Evolutionary conservation across 2,888 invertebrate species (phyloP).

Genomic region (Coremacera marginata): DNA sequence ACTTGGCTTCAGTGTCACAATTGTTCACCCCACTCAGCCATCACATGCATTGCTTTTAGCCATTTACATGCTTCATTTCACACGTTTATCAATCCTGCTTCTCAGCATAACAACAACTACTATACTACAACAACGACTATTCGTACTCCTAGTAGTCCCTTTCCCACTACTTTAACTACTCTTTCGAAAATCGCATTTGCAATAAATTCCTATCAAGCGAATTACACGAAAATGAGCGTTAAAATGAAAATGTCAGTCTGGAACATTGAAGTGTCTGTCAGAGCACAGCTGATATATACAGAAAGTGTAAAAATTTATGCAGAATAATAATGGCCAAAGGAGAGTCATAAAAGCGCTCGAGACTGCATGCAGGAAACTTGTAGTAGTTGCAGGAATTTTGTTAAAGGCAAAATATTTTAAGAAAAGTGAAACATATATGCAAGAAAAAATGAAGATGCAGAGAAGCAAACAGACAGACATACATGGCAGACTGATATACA

Average conservation of each 20-base stretch:
- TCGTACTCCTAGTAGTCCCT: not conserved
- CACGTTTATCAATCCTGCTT: constrained; percentile 23
- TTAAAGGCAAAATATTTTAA: too few species aligned
- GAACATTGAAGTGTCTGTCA: constrained; percentile 29
- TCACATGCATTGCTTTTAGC: constrained; percentile 23
- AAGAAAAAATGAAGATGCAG: constrained; percentile 2
- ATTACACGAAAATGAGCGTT: constrained; percentile 48
- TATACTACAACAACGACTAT: not conserved
- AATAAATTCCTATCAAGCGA: constrained; percentile 49
- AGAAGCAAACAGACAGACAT: constrained; percentile 11
- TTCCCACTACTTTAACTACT: not conserved
- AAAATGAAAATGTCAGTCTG: constrained; percentile 49
- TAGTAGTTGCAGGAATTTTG: too few species aligned
- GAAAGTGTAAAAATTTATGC: constrained; percentile 32
- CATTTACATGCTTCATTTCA: constrained; percentile 35
- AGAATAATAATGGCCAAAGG: constrained; percentile 21
- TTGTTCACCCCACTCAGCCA: not conserved
- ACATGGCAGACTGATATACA: too few species aligned
- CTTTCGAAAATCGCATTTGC: constrained; percentile 37
- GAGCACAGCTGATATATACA: constrained; percentile 6
- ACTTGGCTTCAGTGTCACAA: not conserved
- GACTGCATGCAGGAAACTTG: too few species aligned
- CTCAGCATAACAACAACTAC: not conserved
- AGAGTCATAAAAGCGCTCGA: not conserved
- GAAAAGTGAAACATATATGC: too few species aligned